phyloP scores from a whole-genome alignment of 2,888 invertebrate species.

The Aspidiotus destructor region DNA sequence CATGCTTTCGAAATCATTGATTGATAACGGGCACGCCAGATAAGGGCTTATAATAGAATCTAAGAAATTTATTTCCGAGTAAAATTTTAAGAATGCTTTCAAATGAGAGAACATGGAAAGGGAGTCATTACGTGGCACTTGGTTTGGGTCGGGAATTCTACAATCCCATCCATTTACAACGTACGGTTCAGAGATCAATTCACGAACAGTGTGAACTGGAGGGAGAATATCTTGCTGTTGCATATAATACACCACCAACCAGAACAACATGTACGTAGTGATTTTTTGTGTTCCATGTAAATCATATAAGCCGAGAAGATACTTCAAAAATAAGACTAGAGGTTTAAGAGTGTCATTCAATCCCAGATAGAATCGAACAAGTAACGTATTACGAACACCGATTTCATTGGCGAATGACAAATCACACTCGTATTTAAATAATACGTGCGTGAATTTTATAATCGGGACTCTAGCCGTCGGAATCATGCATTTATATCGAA shows the following conservation, averaged over 20 bases:
- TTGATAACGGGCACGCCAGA: not conserved
- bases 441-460: not conserved
- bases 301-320: not conserved
- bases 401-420: conserved; percentile 1
- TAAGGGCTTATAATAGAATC: conserved; percentile 10
- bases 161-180: conserved; percentile 16
- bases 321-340: conserved; percentile 5
- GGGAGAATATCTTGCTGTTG: conserved; percentile 20
- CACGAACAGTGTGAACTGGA: conserved; percentile 15
- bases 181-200: not conserved
- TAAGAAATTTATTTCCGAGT: conserved; percentile 6
- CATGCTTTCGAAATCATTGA: conserved; percentile 2
- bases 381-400: not conserved
- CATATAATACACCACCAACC: conserved; percentile 22
- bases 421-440: not conserved
- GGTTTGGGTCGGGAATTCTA: not conserved
- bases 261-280: conserved; percentile 8
- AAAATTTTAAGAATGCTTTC: conserved; percentile 12
- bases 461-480: not conserved
- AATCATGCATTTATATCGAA: not conserved
- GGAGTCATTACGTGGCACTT: not conserved
- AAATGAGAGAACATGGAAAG: not conserved
- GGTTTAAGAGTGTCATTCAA: conserved; percentile 1
- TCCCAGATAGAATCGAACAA: not conserved
- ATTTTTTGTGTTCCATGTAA: conserved; percentile 5